phyloP scores from a whole-genome alignment of 2,888 invertebrate genomes.

The Clusia tigrina region DNA sequence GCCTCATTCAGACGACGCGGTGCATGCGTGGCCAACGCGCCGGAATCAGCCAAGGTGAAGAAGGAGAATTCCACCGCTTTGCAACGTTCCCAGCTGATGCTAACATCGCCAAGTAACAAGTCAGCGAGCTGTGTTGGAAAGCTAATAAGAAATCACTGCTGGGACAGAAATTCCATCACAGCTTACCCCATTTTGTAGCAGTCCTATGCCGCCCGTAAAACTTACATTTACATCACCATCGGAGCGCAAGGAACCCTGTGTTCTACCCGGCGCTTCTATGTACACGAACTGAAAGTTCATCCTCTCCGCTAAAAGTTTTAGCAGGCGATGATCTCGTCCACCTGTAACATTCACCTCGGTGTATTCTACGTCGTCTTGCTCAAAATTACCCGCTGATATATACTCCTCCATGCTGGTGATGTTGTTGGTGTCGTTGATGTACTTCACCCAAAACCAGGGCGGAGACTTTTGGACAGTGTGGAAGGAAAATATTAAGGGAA shows the following conservation, averaged over 20 bases:
- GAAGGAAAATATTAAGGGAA: background rate
- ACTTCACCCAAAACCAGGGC: constrained; percentile 79
- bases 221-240: constrained; percentile 70
- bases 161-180: background rate
- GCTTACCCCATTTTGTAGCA: constrained; percentile 73
- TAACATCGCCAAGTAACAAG: constrained; percentile 78
- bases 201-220: constrained; percentile 76
- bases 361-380: constrained; percentile 29
- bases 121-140: constrained; percentile 67
- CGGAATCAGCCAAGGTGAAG: constrained; percentile 78
- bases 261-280: constrained; percentile 77
- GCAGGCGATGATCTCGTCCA: constrained; percentile 76
- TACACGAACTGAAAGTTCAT: constrained; percentile 78
- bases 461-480: constrained; percentile 73
- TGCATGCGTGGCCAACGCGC: constrained; percentile 79
- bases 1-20: constrained; percentile 78
- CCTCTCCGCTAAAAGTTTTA: constrained; percentile 71
- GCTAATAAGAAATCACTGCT: background rate
- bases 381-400: constrained; percentile 1
- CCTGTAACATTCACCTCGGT: constrained; percentile 68
- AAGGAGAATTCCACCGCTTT: constrained; percentile 80
- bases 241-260: constrained; percentile 70
- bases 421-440: constrained; percentile 66
- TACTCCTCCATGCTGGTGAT: constrained; percentile 33
- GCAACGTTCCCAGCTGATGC: constrained; percentile 76